Base-by-base conservation (phyloP, 2,888 invertebrate genomes). In the Polylopha cassiicola region DNA sequence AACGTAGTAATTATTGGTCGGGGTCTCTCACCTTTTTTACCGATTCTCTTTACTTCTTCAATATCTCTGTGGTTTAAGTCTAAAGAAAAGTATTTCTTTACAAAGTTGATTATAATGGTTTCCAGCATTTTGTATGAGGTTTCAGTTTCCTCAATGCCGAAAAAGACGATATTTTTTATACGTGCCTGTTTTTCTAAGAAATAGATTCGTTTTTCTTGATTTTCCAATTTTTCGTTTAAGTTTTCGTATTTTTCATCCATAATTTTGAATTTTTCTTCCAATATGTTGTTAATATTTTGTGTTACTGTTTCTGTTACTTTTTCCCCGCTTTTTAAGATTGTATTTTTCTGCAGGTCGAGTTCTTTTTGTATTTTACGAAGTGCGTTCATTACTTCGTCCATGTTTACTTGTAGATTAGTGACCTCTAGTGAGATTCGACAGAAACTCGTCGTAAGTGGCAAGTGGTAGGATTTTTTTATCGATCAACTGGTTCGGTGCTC, bases 131-230 rank as follows among this genome's bases (percentile, higher is more conserved):
- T 24, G 23, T 51, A 51, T 1, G 48, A 47, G 23, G 23, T 36
- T 36, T 50, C 47, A 0, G 4, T 39, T 37, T 52, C 50, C 16
- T 39, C 50, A 17, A 52, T 7, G n/a, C 21, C 21, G n/a, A 21
- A n/a, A n/a, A n/a, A n/a, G n/a, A n/a, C n/a, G n/a, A n/a, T n/a
- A n/a, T n/a, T n/a, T n/a, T n/a, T n/a, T n/a, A n/a, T n/a, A n/a
- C n/a, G n/a, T n/a, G n/a, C n/a, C n/a, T n/a, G n/a, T n/a, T n/a
- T n/a, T n/a, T n/a, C n/a, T n/a, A n/a, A n/a, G n/a, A n/a, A n/a
- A n/a, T n/a, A n/a, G n/a, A n/a, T n/a, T n/a, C n/a, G n/a, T n/a
- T n/a, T n/a, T n/a, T n/a, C n/a, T n/a, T n/a, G n/a, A n/a, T n/a
- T n/a, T n/a, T n/a, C n/a, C n/a, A n/a, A n/a, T n/a, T n/a, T n/a